These are phyloP conservation scores for Gallinago nigripennis DNA, from an alignment of 2,797 vertebrate species.

Conservation along the genomic window DNA sequence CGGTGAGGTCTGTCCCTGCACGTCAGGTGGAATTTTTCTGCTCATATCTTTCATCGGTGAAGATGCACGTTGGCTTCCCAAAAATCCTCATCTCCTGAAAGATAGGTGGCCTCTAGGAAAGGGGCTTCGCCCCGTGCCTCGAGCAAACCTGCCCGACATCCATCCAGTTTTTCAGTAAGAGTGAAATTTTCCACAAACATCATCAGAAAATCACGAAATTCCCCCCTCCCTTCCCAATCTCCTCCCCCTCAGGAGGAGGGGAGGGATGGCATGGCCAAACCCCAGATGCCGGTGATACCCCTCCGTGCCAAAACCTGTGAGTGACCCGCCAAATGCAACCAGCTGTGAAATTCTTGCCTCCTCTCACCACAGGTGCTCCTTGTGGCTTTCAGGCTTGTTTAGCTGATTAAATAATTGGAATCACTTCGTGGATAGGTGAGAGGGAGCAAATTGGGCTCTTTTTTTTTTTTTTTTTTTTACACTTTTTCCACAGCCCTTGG, in stretches of 20 bases:
- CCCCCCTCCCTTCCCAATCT: neutral
- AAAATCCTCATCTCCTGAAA: neutral
- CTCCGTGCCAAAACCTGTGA: neutral
- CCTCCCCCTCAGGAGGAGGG: accelerated
- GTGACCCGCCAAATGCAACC: neutral
- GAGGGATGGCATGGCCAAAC: neutral
- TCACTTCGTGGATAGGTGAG: neutral
- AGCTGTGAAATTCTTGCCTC: neutral
- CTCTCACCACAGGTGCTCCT: neutral
- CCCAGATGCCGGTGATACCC: neutral
- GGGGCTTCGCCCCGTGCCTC: neutral
- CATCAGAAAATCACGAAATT: neutral
- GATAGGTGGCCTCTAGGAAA: neutral
- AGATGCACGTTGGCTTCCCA: neutral
- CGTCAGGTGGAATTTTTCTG: neutral
- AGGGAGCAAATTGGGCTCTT: neutral
- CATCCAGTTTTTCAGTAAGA: neutral
- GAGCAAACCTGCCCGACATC: neutral
- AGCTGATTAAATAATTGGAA: neutral
- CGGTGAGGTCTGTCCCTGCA: neutral
- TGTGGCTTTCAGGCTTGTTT: neutral
- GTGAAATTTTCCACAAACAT: neutral
- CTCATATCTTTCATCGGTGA: neutral
- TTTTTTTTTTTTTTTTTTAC: neutral
- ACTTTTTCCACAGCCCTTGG: neutral